Evolutionary conservation across 2,888 invertebrate genomes (phyloP).

Genomic region (Tenthredo distinguenda): DNA sequence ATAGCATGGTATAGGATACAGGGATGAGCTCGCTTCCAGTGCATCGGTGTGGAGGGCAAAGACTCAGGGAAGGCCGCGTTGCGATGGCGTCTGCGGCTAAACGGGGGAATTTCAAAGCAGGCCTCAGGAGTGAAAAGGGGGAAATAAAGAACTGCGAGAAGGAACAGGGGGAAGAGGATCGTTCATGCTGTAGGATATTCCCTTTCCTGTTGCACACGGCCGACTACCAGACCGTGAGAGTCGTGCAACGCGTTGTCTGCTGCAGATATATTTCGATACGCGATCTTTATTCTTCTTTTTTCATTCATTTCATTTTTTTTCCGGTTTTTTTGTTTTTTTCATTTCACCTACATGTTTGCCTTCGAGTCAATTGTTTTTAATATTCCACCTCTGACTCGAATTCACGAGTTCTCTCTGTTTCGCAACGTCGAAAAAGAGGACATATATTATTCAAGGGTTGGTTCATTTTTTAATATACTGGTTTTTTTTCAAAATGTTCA

Average conservation of each 20-base stretch:
- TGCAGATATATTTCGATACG: conserved; percentile 36
- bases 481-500: neutral
- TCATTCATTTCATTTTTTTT: neutral
- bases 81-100: conserved; percentile 29
- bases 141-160: neutral
- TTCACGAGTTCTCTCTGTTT: neutral
- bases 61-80: neutral
- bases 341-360: conserved; percentile 33
- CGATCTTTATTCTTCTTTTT: conserved; percentile 1
- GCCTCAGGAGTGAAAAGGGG: conserved; percentile 25
- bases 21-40: neutral
- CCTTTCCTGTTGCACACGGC: conserved; percentile 42
- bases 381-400: conserved; percentile 15
- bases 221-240: conserved; percentile 44
- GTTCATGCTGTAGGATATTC: conserved; percentile 37
- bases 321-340: conserved; percentile 14
- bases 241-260: conserved; percentile 40
- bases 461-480: neutral
- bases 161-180: conserved; percentile 3
- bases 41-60: neutral
- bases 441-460: neutral
- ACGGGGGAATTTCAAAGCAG: conserved; percentile 17
- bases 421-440: neutral
- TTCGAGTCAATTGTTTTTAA: conserved; percentile 30
- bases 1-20: neutral